phyloP scores from a whole-genome alignment of 2,888 invertebrate species.

The Proisotoma minuta region DNA sequence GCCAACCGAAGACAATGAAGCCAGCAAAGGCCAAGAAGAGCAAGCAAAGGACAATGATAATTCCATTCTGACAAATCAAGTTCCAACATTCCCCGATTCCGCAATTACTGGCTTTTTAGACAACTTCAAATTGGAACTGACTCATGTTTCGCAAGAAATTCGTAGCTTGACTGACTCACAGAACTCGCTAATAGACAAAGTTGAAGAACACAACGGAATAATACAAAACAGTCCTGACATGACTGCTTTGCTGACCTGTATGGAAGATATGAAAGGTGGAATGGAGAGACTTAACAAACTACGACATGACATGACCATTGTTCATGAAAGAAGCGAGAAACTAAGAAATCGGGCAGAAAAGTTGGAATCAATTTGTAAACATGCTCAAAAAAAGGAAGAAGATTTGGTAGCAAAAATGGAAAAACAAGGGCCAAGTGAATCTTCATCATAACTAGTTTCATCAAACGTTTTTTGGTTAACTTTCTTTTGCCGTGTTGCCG shows the following conservation, averaged over 20 bases:
- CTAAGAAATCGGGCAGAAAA: conserved; percentile 34
- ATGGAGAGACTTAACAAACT: conserved; percentile 41
- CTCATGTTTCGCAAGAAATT: conserved; percentile 38
- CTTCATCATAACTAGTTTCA: no score
- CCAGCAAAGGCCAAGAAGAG: conserved; percentile 19
- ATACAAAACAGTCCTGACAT: conserved; percentile 31
- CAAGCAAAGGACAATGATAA: conserved; percentile 9
- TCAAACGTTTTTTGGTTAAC: no score
- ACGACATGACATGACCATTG: conserved; percentile 42
- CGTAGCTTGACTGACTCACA: conserved; percentile 33
- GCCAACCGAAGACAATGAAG: background rate
- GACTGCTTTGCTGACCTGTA: conserved; percentile 33
- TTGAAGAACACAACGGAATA: conserved; percentile 33
- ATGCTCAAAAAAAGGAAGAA: conserved; percentile 29
- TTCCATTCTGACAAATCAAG: conserved; percentile 3
- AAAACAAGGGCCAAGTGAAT: conserved; percentile 4
- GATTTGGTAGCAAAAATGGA: conserved; percentile 36
- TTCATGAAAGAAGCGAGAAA: conserved; percentile 44
- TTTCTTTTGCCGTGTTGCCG: no score
- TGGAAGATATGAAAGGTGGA: conserved; percentile 42
- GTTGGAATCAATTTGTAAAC: conserved; percentile 29
- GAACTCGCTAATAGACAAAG: conserved; percentile 33
- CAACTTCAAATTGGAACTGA: conserved; percentile 37
- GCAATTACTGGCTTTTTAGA: conserved; percentile 31
- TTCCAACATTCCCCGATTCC: conserved; percentile 27